These are phyloP conservation scores for Benthosema pterotum DNA, from an alignment of 2,797 vertebrate species.

Conservation along the genomic window DNA sequence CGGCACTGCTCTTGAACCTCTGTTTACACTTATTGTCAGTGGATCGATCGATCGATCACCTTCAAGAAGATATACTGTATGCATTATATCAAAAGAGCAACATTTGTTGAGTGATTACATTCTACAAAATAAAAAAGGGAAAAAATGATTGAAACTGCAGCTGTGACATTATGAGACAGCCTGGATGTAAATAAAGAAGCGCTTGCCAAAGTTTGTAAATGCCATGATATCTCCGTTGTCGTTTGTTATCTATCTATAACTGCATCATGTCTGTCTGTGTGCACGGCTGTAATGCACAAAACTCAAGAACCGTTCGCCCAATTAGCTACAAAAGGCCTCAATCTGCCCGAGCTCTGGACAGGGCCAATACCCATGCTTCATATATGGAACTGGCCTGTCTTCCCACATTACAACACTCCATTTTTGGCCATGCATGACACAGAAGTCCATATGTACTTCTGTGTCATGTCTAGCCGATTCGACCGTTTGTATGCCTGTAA, in stretches of 20 bases:
- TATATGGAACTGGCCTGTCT: too few relatives aligned
- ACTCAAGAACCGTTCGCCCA: too few relatives aligned
- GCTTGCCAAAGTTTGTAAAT: conserved; percentile 88
- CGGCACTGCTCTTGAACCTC: conserved; percentile 49
- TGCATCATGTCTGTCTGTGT: too few relatives aligned
- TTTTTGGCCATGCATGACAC: too few relatives aligned
- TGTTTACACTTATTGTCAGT: conserved; percentile 64
- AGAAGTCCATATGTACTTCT: too few relatives aligned
- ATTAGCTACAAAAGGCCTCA: too few relatives aligned
- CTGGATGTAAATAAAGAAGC: conserved; percentile 88
- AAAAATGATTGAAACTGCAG: conserved; percentile 61
- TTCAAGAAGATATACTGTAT: conserved; percentile 46
- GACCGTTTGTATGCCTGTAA: too few relatives aligned
- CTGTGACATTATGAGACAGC: conserved; percentile 75
- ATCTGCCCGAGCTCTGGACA: too few relatives aligned
- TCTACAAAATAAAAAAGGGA: conserved; percentile 25
- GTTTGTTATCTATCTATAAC: conserved; percentile 23
- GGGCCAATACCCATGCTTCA: too few relatives aligned
- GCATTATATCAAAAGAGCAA: conserved; percentile 53
- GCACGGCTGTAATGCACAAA: too few relatives aligned
- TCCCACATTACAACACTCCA: too few relatives aligned
- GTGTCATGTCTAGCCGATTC: too few relatives aligned
- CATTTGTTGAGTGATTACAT: conserved; percentile 44
- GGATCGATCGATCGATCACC: conserved; percentile 33
- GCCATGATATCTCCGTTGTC: conserved; percentile 57